Evolutionary conservation across 1,140 invertebrate genomes (phyloP).

Genomic region (Drosophila insularis): DNA sequence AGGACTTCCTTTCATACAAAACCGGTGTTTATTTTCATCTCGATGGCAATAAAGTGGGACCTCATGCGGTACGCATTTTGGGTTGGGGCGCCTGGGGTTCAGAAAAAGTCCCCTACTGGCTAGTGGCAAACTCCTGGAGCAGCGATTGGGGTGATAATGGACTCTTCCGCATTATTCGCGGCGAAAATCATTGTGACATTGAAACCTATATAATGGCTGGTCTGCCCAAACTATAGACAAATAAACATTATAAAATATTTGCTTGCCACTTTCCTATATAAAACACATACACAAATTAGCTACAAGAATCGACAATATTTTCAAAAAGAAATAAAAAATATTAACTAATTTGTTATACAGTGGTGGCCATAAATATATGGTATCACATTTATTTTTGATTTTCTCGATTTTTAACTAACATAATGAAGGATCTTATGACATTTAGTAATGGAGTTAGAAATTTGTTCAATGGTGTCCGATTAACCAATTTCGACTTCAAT

Average conservation of each 20-base stretch:
- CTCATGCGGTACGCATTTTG: conserved; percentile 94
- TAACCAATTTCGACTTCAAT: no score
- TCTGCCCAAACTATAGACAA: conserved; percentile 51
- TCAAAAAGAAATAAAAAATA: neutral
- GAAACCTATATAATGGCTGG: conserved; percentile 91
- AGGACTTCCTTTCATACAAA: conserved; percentile 94
- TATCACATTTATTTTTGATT: no score
- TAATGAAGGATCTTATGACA: no score
- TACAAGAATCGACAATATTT: neutral
- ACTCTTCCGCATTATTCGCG: conserved; percentile 94
- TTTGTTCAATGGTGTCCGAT: no score
- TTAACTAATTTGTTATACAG: neutral
- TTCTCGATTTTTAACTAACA: no score
- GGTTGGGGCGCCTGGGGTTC: conserved; percentile 93
- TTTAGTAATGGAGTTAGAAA: no score
- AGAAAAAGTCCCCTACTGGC: conserved; percentile 89
- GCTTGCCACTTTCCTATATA: neutral
- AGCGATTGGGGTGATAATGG: conserved; percentile 93
- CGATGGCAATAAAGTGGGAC: conserved; percentile 89
- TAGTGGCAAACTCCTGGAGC: conserved; percentile 97
- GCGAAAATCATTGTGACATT: conserved; percentile 94
- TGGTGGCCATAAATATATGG: no score
- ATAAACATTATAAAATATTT: neutral
- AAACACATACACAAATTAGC: neutral
- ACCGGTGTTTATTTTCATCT: conserved; percentile 93